phyloP scores from a whole-genome alignment of 2,113 vertebrate genomes.

The Illadopsis cleaveri region DNA sequence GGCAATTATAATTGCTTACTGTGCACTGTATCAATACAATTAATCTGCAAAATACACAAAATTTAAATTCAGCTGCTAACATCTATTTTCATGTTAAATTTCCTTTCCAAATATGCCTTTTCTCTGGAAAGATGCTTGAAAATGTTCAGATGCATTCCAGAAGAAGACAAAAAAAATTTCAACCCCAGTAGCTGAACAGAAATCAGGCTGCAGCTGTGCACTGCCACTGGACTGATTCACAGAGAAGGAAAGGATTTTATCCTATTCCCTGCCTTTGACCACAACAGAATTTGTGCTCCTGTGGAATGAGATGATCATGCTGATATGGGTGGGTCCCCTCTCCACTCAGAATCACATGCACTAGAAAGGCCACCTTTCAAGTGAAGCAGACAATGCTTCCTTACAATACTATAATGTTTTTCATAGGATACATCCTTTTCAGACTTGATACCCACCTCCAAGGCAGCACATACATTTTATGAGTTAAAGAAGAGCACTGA shows the following conservation, averaged over 20 bases:
- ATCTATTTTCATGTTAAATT: background rate
- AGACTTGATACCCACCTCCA: background rate
- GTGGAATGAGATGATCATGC: background rate
- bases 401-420: background rate
- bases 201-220: background rate
- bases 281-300: background rate
- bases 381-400: background rate
- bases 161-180: background rate
- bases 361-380: background rate
- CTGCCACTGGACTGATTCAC: background rate
- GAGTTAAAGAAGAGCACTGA: background rate
- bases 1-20: background rate
- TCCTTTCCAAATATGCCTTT: background rate
- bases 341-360: background rate
- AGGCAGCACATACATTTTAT: background rate
- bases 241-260: background rate
- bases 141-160: background rate
- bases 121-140: background rate
- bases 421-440: background rate
- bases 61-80: background rate
- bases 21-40: background rate
- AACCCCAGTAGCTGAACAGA: background rate
- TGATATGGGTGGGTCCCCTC: background rate
- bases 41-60: background rate
- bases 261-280: background rate